Base-by-base conservation (phyloP, 2,888 invertebrate genomes). In the Lottia gigantea region DNA sequence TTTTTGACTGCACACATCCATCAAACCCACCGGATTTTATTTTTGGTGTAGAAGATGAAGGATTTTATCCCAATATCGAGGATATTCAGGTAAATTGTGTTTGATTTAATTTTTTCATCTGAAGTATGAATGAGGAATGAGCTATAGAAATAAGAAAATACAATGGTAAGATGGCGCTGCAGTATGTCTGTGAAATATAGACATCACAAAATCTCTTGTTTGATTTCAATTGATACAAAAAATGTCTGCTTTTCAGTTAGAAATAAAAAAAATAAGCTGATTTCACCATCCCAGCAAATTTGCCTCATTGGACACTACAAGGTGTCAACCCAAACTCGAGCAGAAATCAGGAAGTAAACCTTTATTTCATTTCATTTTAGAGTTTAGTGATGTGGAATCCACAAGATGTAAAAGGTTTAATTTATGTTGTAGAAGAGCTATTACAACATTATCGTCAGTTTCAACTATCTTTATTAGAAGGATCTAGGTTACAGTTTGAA, bases 11-110 rank as follows among this genome's bases (percentile, higher is more conserved):
- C 0, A 87, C 90, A 19, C 88, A 90, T 65, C 92, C 92, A 8
- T 91, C 92, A 87, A 91, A 92, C 82, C 92, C 93, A 7, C 94
- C 94, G 0, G 94, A 94, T 85, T 93, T 94, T 83, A 90, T 92
- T 80, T 94, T 94, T 87, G 91, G 82, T 14, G 67, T 79, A 55
- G 86, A 93, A 78, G 93, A 94, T 85, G 91, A 92, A 61, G 90
- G 89, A 66, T 94, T 94, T 86, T 87, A 92, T 40, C 90, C 89
- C 68, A 91, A 91, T 84, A 89, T 92, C 63, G 91, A 92, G n/a
- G 74, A 80, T 62, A 72, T 85, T 62, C 67, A 78, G 78, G 83
- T 84, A 68, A 74, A 72, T 67, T 8, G 11, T 40, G 31, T 31
- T 31, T 31, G 2, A 6, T 31, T 31, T 31, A 2, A 31, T 31